Evolutionary conservation across 1,140 invertebrate species (phyloP).

Genomic region (Cydia amplana): DNA sequence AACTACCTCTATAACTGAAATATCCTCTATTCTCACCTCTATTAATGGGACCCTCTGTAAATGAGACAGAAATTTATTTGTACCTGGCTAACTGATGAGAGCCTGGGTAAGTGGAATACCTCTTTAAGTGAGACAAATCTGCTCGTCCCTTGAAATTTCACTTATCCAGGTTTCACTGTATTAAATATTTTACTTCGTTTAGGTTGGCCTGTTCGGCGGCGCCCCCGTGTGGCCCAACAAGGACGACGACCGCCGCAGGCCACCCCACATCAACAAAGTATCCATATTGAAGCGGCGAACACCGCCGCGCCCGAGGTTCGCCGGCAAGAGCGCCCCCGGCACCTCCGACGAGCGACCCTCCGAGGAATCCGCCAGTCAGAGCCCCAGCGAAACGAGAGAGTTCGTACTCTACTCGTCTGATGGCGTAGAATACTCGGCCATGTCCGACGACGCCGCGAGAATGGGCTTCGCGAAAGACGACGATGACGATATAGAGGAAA

Average conservation of each 20-base stretch:
- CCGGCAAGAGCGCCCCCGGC: constrained; percentile 74
- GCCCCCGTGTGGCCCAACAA: constrained; percentile 83
- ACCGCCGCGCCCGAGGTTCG: constrained; percentile 75
- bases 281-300: constrained; percentile 80
- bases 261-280: constrained; percentile 80
- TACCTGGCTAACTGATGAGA: no score
- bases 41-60: no score
- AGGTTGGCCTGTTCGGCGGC: constrained; percentile 84
- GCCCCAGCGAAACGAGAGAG: constrained; percentile 80
- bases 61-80: no score
- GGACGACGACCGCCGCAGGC: constrained; percentile 71
- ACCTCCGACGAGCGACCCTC: constrained; percentile 78
- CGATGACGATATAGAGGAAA: constrained; percentile 74
- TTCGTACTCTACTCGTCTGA: constrained; percentile 83
- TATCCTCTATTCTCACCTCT: no score
- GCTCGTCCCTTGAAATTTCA: no score
- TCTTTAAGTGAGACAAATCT: no score
- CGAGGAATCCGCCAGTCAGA: constrained; percentile 77
- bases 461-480: constrained; percentile 49
- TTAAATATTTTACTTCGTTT: not conserved
- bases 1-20: no score
- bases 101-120: no score
- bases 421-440: constrained; percentile 80
- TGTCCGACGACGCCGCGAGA: constrained; percentile 82
- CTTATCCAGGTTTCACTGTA: no score